Conservation (phyloP, 2,797 vertebrate genomes). For the Amazonetta brasiliensis region DNA sequence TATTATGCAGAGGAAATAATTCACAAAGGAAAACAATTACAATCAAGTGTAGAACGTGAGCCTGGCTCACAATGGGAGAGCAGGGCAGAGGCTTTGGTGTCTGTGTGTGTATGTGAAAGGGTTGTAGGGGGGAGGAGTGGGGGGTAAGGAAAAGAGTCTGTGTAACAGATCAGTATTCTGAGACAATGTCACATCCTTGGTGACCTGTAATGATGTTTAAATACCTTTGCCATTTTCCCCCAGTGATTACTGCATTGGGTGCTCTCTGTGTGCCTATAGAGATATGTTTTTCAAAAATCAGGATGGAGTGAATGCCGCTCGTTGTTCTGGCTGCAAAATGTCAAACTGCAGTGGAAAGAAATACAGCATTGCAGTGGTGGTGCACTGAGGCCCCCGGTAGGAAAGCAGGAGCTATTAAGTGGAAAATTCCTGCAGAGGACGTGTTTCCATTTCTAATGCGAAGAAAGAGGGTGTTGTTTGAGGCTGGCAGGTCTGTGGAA, state of each 20-base stretch:
- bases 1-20: conserved; percentile 67
- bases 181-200: conserved; percentile 32
- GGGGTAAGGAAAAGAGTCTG: neutral
- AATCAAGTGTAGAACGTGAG: neutral
- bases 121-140: neutral
- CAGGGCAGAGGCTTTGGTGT: neutral
- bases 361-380: conserved; percentile 82
- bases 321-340: conserved; percentile 81
- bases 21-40: conserved; percentile 69
- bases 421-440: conserved; percentile 88
- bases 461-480: conserved; percentile 86
- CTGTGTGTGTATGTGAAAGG: neutral
- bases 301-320: conserved; percentile 78
- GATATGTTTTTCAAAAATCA: conserved; percentile 13
- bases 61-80: conserved; percentile 7
- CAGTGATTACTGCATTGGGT: conserved; percentile 48
- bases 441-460: conserved; percentile 83
- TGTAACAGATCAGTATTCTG: conserved; percentile 13
- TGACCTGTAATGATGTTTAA: conserved; percentile 45
- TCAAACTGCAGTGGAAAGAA: conserved; percentile 84
- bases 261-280: neutral
- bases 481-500: conserved; percentile 81
- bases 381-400: conserved; percentile 81
- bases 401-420: conserved; percentile 81
- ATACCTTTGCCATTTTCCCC: conserved; percentile 35